Conservation (phyloP, 2,113 vertebrate species). For the Albula goreensis region DNA sequence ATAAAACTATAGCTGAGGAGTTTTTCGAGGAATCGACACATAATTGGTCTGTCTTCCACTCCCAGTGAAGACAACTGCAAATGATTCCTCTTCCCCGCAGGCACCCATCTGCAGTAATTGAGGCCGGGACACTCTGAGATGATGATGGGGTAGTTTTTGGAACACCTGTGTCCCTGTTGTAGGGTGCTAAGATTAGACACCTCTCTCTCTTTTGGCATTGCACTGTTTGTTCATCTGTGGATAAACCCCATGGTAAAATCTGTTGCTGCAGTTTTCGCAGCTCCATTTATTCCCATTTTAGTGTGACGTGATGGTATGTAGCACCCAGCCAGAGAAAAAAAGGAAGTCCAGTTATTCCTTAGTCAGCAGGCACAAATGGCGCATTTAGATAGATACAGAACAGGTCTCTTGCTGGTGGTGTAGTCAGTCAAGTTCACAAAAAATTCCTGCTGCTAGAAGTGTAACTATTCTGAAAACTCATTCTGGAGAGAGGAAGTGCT, state of each 20-base stretch:
- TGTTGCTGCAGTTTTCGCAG: too few relatives aligned
- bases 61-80: not conserved
- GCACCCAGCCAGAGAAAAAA: too few relatives aligned
- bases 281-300: too few relatives aligned
- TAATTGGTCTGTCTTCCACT: not conserved
- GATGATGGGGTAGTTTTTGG: not conserved
- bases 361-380: not conserved
- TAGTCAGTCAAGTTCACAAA: too few relatives aligned
- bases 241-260: too few relatives aligned
- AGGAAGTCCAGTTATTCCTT: not conserved
- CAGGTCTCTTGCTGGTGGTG: not conserved
- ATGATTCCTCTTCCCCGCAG: not conserved
- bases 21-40: not conserved
- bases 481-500: not conserved
- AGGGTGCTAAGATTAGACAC: not conserved
- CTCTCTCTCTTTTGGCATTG: not conserved
- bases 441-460: too few relatives aligned
- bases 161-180: not conserved
- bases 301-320: too few relatives aligned
- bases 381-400: not conserved
- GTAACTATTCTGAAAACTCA: too few relatives aligned
- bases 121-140: not conserved
- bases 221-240: not conserved
- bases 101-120: not conserved
- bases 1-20: not conserved